Base-by-base conservation (phyloP, 2,888 invertebrate genomes). In the Troglohyphantes excavatus region DNA sequence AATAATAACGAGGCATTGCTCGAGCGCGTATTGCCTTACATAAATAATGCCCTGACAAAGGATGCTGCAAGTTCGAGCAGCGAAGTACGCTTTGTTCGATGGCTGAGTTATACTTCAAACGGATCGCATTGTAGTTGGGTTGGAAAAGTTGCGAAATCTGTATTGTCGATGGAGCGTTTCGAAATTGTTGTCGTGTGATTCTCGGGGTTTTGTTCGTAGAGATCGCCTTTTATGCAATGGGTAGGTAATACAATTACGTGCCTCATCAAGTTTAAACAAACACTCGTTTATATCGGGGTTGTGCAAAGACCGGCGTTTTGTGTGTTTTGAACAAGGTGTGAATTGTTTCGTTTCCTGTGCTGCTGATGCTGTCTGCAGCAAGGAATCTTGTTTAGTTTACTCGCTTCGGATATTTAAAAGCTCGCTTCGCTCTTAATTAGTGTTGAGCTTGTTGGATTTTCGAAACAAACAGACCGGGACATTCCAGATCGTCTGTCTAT, bases 1-100 rank as follows among this genome's bases (percentile, higher is more conserved):
- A 53, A 53, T 53, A 53, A 53, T 72, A 53, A 72, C 46, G 72
- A 72, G 72, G 46, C 19, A 26, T 17, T 19, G 23, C 9, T 26
- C 6, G 23, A 43, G 23, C 29, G 39, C 33, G 5, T n/a, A 13
- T 13, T 53, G 53, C 39, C 53, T 2, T 53, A 53, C 53, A 53
- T 53, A 33, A 68, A 68, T 68, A 68, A 68, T 68, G 33, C 19
- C 53, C 17, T 11, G 27, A 72, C 72, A 72, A 72, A 72, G 72
- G 46, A 46, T 53, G 72, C 72, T 46, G 53, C 53, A n/a, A n/a
- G 13, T 53, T 13, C 53, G 53, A n/a, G 13, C 39, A 39, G 13
- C 39, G 7, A 11, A 5, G 53, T 5, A 53, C n/a, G 53, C 17
- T 17, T 53, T 53, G 53, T 53, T n/a, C 53, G 53, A 53, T 1